These are phyloP conservation scores for Nannobrachium achirus DNA, from an alignment of 2,113 vertebrate genomes.

Conservation along the genomic window DNA sequence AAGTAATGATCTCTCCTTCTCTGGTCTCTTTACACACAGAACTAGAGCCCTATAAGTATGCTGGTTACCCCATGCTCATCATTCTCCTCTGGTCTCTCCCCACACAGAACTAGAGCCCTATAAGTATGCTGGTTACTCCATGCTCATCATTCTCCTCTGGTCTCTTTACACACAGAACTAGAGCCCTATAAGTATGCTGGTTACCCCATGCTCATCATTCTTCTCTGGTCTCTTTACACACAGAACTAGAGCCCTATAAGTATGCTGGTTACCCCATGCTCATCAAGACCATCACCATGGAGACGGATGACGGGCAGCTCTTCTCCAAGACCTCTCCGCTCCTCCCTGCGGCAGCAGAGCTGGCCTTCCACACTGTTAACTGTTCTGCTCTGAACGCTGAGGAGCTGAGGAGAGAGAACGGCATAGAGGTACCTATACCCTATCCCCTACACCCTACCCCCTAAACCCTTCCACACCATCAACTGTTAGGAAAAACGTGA, in stretches of 20 bases:
- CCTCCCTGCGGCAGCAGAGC: conserved; percentile 90
- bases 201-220: too few species aligned
- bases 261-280: conserved; percentile 99
- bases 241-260: conserved; percentile 97
- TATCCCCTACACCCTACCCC: too few species aligned
- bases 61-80: conserved; percentile 98
- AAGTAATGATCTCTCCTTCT: too few species aligned
- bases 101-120: conserved; percentile 92
- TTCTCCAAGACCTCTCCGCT: conserved; percentile 95
- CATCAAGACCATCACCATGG: conserved; percentile 96
- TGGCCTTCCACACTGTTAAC: conserved; percentile 96
- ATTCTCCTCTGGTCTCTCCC: conserved; percentile 48
- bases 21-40: conserved; percentile 79
- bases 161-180: conserved; percentile 84
- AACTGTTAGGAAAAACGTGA: too few species aligned
- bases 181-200: too few species aligned
- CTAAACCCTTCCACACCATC: too few species aligned
- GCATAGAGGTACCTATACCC: conserved; percentile 91
- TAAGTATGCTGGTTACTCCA: too few species aligned
- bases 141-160: too few species aligned
- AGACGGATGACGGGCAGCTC: conserved; percentile 90
- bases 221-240: neutral
- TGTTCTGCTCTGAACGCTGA: conserved; percentile 98
- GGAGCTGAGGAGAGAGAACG: conserved; percentile 92
- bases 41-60: conserved; percentile 97